Base-by-base conservation (phyloP, 2,888 invertebrate genomes). In the Biston betularia region DNA sequence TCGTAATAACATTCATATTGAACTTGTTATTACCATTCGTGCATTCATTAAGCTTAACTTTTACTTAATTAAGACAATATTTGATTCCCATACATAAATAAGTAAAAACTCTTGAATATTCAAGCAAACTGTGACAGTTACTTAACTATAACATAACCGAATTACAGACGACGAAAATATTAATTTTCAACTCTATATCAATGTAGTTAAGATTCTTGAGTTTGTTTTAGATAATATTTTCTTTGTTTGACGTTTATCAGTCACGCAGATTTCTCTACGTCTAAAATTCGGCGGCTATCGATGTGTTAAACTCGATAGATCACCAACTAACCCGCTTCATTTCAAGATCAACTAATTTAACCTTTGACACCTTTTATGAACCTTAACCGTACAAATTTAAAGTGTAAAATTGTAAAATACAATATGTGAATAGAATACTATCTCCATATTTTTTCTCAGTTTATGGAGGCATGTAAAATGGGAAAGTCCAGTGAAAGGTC, bases 401-500 rank as follows among this genome's bases (percentile, higher is more conserved):
- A 69, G 80, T 72, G 69, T 50, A 79, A 62, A 75, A 57, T 59
- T 24, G 24, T 24, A n/a, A n/a, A n/a, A n/a, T n/a, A 9, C 24
- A 67, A 53, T 63, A 68, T 67, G 74, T 76, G 71, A 38, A 5
- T 42, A 69, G 75, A 12, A 66, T 15, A 14, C 40, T 53, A 62
- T 54, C 61, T 63, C 73, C 73, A 71, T 78, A 79, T 77, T 81
- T 86, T 85, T 82, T 83, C 81, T 80, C 81, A 69, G 75, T 86
- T 88, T 86, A 80, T 79, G 75, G 80, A 78, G 76, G 78, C 75
- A 75, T 74, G 75, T 87, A 82, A 87, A 87, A 87, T 87, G 83
- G 82, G 85, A 89, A 88, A 89, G 88, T 84, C 78, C 79, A 76
- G 86, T 79, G 84, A 87, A 86, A 87, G 84, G 84, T 83, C 79